Evolutionary conservation across 1,140 invertebrate genomes (phyloP).

Genomic region (Rhynchophorus ferrugineus): DNA sequence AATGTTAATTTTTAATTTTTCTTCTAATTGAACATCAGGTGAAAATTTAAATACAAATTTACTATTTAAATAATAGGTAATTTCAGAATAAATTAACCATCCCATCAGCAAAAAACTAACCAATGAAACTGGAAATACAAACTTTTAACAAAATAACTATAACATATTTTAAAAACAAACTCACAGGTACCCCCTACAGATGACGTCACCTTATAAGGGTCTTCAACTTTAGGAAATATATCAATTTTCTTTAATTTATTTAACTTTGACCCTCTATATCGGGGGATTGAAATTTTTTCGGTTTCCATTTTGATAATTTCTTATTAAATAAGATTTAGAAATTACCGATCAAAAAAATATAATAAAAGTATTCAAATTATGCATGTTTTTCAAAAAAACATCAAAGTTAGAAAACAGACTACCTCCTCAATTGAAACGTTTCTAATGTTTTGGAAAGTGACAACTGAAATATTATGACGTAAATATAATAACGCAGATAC

Average conservation of each 20-base stretch:
- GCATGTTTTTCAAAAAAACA: too few species aligned
- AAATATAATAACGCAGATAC: too few species aligned
- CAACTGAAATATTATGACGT: too few species aligned
- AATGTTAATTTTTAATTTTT: conserved; percentile 84
- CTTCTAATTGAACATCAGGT: conserved; percentile 82
- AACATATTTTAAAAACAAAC: conserved; percentile 26
- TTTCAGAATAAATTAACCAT: conserved; percentile 75
- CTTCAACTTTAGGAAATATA: conserved; percentile 83
- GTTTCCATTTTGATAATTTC: conserved; percentile 29
- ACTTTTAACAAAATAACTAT: not conserved
- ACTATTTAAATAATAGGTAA: conserved; percentile 75
- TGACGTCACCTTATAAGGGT: conserved; percentile 74
- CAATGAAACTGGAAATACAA: conserved; percentile 59
- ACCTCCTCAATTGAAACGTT: too few species aligned
- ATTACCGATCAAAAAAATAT: too few species aligned
- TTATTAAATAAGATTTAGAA: too few species aligned
- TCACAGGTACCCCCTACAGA: conserved; percentile 74
- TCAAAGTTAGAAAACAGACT: too few species aligned
- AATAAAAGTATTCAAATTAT: too few species aligned
- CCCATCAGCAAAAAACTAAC: conserved; percentile 70
- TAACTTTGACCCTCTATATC: conserved; percentile 57
- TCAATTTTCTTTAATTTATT: conserved; percentile 78
- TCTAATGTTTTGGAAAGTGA: too few species aligned
- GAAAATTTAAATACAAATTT: conserved; percentile 80
- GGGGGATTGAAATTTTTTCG: conserved; percentile 44